These are phyloP conservation scores for Caerostris darwini DNA, from an alignment of 1,140 invertebrate genomes.

Conservation along the genomic window DNA sequence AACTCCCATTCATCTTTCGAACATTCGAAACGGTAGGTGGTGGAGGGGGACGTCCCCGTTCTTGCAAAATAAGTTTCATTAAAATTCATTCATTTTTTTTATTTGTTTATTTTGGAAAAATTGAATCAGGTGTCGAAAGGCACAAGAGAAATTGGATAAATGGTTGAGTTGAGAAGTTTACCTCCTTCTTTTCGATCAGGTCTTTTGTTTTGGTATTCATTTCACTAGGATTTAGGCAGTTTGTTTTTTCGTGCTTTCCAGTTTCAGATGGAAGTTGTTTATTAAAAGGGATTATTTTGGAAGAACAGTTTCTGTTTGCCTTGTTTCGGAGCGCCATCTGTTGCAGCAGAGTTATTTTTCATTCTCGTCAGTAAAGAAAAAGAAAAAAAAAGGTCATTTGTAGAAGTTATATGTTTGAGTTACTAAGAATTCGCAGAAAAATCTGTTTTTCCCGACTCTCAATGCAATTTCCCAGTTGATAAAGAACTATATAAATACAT, in stretches of 20 bases:
- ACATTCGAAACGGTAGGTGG: background rate
- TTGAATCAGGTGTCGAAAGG: conserved; percentile 27
- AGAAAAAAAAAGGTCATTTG: background rate
- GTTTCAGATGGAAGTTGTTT: background rate
- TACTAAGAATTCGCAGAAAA: background rate
- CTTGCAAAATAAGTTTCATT: conserved; percentile 25
- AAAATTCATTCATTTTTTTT: background rate
- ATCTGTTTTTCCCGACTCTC: background rate
- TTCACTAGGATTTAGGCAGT: background rate
- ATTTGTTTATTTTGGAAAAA: conserved; percentile 4
- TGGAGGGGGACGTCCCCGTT: background rate
- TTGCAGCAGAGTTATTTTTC: background rate
- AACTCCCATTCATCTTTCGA: background rate
- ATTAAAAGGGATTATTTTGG: background rate
- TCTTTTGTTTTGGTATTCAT: conserved; percentile 20
- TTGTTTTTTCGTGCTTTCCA: background rate
- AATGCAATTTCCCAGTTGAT: background rate
- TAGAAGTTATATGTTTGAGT: background rate
- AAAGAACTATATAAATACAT: background rate
- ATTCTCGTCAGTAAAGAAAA: background rate
- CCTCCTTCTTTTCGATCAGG: background rate
- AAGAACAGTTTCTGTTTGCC: background rate
- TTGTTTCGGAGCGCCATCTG: background rate
- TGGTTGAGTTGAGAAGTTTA: background rate
- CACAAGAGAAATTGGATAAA: conserved; percentile 6